Percentiles rank a stretch among this genome's conserved stretches.
Conservation (phyloP, 2,113 vertebrate species). For the Nibea albiflora region DNA sequence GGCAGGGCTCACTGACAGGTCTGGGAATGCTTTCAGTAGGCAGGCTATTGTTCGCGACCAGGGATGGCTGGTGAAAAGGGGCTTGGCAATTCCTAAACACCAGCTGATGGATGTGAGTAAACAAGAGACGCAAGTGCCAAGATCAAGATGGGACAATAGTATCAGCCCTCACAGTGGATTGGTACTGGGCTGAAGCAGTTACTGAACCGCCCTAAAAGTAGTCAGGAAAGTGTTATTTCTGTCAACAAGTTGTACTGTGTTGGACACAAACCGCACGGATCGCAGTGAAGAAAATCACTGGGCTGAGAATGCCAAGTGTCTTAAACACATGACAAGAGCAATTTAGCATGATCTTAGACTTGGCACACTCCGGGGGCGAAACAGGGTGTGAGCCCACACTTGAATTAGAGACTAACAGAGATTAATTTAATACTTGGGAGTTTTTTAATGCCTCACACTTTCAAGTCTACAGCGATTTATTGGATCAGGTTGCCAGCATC, state of each 20-base stretch:
- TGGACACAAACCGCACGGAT: conserved; percentile 71
- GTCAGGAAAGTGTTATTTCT: conserved; percentile 67
- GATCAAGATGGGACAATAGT: conserved; percentile 23
- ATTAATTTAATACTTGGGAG: conserved; percentile 85
- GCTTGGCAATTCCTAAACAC: conserved; percentile 51
- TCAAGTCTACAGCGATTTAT: conserved; percentile 82
- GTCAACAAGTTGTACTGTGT: conserved; percentile 72
- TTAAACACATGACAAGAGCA: conserved; percentile 86
- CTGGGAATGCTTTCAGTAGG: conserved; percentile 74
- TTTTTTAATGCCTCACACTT: conserved; percentile 82
- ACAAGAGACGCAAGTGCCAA: conserved; percentile 33
- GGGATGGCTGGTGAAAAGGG: conserved; percentile 47
- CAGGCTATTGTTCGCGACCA: conserved; percentile 65
- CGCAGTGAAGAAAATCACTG: conserved; percentile 66
- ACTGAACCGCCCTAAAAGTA: conserved; percentile 53
- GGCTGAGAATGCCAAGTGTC: conserved; percentile 81
- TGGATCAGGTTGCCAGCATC: conserved; percentile 84
- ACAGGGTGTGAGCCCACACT: conserved; percentile 82
- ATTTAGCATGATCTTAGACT: conserved; percentile 85
- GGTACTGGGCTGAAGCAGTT: conserved; percentile 23
- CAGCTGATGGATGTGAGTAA: conserved; percentile 54
- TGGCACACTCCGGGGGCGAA: conserved; percentile 81
- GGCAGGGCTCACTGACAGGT: conserved; percentile 68
- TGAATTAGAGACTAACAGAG: conserved; percentile 84
- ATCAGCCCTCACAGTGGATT: conserved; percentile 27